Evolutionary conservation across 2,797 vertebrate species (phyloP).

Genomic region (Pseudochromis fuscus): DNA sequence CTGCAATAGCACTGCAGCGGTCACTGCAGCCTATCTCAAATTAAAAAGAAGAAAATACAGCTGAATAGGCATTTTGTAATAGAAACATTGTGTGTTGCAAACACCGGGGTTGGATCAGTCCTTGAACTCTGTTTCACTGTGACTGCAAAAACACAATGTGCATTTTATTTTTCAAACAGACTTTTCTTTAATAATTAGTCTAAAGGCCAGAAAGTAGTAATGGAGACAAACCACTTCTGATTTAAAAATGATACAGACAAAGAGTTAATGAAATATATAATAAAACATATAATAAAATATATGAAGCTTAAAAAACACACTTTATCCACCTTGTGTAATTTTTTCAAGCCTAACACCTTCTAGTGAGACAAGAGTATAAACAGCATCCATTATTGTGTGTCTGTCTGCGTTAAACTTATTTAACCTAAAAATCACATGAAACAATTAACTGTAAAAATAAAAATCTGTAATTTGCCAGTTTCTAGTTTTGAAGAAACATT

Average conservation of each 20-base stretch:
- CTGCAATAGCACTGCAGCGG: slow-evolving; percentile 57
- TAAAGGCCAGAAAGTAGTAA: neutral
- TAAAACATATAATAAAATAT: too few species aligned
- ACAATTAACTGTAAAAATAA: too few species aligned
- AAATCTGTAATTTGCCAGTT: too few species aligned
- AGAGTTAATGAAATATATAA: too few species aligned
- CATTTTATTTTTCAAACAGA: neutral
- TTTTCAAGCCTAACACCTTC: too few species aligned
- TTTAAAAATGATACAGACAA: neutral
- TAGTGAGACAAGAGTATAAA: too few species aligned
- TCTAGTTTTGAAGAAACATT: too few species aligned
- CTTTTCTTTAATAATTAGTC: slow-evolving; percentile 13
- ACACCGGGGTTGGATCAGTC: slow-evolving; percentile 15
- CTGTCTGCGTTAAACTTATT: too few species aligned
- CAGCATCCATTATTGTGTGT: too few species aligned
- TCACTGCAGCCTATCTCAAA: slow-evolving; percentile 62
- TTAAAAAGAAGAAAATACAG: slow-evolving; percentile 48
- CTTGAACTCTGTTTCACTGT: slow-evolving; percentile 40
- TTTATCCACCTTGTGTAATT: too few species aligned
- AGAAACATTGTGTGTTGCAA: slow-evolving; percentile 37
- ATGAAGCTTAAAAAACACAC: too few species aligned
- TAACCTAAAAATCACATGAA: too few species aligned
- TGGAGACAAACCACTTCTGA: neutral
- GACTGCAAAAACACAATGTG: slow-evolving; percentile 37
- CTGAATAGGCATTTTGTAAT: slow-evolving; percentile 65